Percentiles rank a stretch among this genome's conserved stretches.
These are phyloP conservation scores for Murina feae DNA, from an alignment of 2,113 vertebrate genomes.

Conservation along the genomic window DNA sequence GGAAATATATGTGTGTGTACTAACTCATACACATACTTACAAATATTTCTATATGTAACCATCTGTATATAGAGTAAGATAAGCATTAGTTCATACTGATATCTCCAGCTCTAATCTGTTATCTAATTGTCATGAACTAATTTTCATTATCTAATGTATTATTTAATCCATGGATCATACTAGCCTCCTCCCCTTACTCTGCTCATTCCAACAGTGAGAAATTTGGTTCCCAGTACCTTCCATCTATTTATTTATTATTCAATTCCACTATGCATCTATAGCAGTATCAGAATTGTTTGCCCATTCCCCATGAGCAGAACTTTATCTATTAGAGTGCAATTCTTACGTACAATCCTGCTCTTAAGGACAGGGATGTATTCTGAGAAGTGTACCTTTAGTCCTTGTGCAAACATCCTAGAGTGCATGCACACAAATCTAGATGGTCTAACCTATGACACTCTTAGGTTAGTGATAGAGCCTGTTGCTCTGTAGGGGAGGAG, in stretches of 20 bases:
- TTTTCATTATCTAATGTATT: not conserved
- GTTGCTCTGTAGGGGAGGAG: not conserved
- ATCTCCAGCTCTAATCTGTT: not conserved
- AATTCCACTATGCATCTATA: not conserved
- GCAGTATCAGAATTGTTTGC: not conserved
- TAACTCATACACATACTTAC: not conserved
- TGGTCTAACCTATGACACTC: no score
- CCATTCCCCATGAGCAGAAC: not conserved
- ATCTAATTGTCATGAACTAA: not conserved
- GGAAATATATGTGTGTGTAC: not conserved
- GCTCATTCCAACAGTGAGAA: not conserved
- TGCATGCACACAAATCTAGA: not conserved
- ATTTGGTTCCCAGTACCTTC: not conserved
- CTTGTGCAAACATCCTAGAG: not conserved
- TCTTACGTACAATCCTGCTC: not conserved
- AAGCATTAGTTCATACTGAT: not conserved
- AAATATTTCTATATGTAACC: not conserved
- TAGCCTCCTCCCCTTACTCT: not conserved
- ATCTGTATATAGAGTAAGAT: not conserved
- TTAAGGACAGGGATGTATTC: not conserved
- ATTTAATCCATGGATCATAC: not conserved
- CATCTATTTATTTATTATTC: not conserved
- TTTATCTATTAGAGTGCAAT: not conserved
- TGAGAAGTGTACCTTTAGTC: not conserved
- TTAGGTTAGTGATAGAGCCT: not conserved